phyloP scores from a whole-genome alignment of 1,140 invertebrate species.

The Subanguina moxae region DNA sequence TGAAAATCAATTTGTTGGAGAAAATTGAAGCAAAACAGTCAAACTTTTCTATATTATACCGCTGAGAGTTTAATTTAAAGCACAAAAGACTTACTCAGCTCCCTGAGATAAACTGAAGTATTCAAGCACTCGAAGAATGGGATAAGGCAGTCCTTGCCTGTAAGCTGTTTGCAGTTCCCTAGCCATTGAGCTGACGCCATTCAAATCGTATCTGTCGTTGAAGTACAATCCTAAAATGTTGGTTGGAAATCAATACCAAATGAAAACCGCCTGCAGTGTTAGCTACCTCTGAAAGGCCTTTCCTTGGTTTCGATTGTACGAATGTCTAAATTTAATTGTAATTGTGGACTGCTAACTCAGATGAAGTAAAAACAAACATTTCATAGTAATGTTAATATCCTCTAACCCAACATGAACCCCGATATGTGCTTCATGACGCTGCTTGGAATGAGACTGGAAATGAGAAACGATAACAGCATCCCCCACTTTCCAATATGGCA shows the following conservation, averaged over 20 bases:
- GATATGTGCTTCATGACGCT: constrained; percentile 79
- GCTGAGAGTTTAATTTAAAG: too few species aligned
- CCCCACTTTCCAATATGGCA: constrained; percentile 80
- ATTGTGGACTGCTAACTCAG: background rate
- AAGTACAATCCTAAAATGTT: constrained; percentile 56
- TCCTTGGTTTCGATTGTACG: constrained; percentile 70
- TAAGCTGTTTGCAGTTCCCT: constrained; percentile 47
- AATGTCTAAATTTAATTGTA: constrained; percentile 67
- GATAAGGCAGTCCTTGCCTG: constrained; percentile 77
- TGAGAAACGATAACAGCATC: constrained; percentile 77
- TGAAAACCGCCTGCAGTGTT: background rate
- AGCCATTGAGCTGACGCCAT: constrained; percentile 61
- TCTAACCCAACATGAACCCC: constrained; percentile 86
- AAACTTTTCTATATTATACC: too few species aligned
- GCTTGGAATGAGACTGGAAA: constrained; percentile 84
- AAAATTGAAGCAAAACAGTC: background rate
- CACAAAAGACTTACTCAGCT: constrained; percentile 62
- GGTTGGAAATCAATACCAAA: background rate
- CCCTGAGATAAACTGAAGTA: constrained; percentile 91
- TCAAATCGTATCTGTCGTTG: constrained; percentile 70
- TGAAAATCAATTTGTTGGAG: background rate
- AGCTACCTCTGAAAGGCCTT: constrained; percentile 66
- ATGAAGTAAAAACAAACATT: constrained; percentile 67
- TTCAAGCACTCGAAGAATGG: constrained; percentile 88
- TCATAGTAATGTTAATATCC: constrained; percentile 89